Percentiles rank a stretch among this genome's conserved stretches.
These are phyloP conservation scores for Pharmacophagus antenor DNA, from an alignment of 2,888 invertebrate species.

Conservation along the genomic window DNA sequence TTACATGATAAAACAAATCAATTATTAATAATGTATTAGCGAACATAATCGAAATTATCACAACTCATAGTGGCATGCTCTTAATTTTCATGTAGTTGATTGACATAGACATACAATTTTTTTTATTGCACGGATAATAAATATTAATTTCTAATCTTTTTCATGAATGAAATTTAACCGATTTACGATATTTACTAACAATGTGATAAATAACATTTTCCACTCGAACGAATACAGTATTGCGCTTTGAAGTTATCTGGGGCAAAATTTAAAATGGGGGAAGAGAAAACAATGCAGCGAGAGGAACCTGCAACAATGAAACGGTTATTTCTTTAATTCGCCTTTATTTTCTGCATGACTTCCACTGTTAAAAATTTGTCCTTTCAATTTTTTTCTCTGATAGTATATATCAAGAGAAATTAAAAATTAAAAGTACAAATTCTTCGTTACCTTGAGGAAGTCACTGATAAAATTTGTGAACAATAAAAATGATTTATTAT, in stretches of 20 bases:
- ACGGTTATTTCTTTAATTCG: conserved; percentile 37
- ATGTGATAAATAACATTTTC: conserved; percentile 28
- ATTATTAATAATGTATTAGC: conserved; percentile 3
- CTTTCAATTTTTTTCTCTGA: conserved; percentile 26
- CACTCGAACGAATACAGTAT: conserved; percentile 35
- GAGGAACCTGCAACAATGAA: conserved; percentile 86
- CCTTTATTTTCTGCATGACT: conserved; percentile 34
- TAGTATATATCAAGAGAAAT: no score
- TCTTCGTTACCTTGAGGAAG: no score
- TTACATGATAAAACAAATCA: conserved; percentile 5
- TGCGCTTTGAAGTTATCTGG: conserved; percentile 74
- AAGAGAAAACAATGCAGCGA: conserved; percentile 94
- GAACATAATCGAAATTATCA: conserved; percentile 7
- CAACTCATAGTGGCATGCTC: neutral
- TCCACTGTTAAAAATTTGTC: conserved; percentile 29
- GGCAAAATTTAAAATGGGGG: conserved; percentile 91
- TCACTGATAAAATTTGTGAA: no score
- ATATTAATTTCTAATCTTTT: neutral
- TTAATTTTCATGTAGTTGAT: neutral
- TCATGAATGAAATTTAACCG: conserved; percentile 5
- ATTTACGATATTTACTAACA: conserved; percentile 19
- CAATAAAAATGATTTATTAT: no score
- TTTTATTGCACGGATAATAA: conserved; percentile 29
- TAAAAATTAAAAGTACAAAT: no score
- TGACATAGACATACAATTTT: neutral